Evolutionary conservation across 1,140 invertebrate genomes (phyloP), one percentile per base, ranked within the genome.

Genomic region (Drosophila miranda): DNA sequence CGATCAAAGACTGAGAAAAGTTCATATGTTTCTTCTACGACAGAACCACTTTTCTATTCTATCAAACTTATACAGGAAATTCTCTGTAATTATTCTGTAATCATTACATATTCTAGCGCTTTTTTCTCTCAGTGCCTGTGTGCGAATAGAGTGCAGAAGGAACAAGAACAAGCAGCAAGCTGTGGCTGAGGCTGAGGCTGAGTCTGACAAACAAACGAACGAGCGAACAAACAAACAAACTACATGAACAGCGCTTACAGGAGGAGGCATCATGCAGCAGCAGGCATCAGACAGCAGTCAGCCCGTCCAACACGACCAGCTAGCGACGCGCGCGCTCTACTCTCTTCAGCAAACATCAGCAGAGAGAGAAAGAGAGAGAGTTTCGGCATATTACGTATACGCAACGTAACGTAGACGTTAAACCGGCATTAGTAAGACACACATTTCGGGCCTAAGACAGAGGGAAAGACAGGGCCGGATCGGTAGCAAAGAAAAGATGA

Each of bases 391-490:
- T 81, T 83, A 81, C 78, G 78, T 83, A 82, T 81, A 82, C 79
- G 78, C 79, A 74, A 71, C 44, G 60, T 57, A 84, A 71, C 74
- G 69, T 70, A 56, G 75, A 83, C 72, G 71, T 52, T 79, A 75
- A 84, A 84, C 75, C 76, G 71, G 76, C 79, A 82, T 81, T 74
- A 78, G 62, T 82, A 64, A 73, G 62, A 62, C 73, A 61, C 78
- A 75, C 76, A 66, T 78, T 83, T 78, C 63, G 67, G 58, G 44
- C 4, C 23, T 26, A 26, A 26, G 19, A 8, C 6, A 26, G 54
- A 16, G 19, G 6, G 16, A 16, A 0, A 28, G 6, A 7, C 44
- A 61, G 50, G 67, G 8, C 14, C 48, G 60, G 44, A 53, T 58
- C 14, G 34, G 9, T 11, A 11, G 30, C 30, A 30, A 30, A 8